Base-by-base conservation (phyloP, 1,140 invertebrate genomes). In the Habropoda laboriosa region DNA sequence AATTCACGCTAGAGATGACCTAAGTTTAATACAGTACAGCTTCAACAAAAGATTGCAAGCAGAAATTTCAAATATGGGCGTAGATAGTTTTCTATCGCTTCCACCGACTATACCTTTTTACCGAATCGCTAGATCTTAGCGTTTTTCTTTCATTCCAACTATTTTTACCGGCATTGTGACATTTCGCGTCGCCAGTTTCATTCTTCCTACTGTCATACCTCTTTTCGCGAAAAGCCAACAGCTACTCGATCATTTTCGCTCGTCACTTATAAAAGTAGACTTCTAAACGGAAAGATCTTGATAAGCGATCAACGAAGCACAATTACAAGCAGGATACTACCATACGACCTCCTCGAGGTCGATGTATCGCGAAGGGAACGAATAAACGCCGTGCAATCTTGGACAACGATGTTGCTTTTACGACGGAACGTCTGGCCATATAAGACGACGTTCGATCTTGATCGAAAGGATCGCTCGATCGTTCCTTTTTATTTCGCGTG, bases 381-480 rank as follows among this genome's bases (percentile, higher is more conserved):
- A 57, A 55, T 57, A 55, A 51, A 38, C 24, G 47, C 16, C 38
- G 24, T 35, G 51, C 21, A 40, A 30, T 66, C 60, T 21, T 67
- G 30, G 63, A 76, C 61, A 45, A 51, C 73, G 63, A 40, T 24
- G 35, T 27, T 45, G 30, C 49, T 32, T 55, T 68, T 49, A 42
- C 73, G 30, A 27, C 49, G 73, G 24, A 57, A 45, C 40, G 49
- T 45, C 27, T 57, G 27, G 55, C 73, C 73, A 76, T 76, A 76
- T 76, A 76, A 68, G 73, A 38, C 61, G 49, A 76, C 40, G 63
- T 57, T 68, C 73, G 73, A 76, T 76, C 38, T 68, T 45, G 73
- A 76, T 76, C 73, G 73, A 57, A 35, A n/a, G 21, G 73, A 67
- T 76, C 73, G 64, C 51, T 30, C 61, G 42, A 5, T 30, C 68